Base-by-base conservation (phyloP, 1,140 invertebrate genomes). In the Muscidifurax raptorellus region DNA sequence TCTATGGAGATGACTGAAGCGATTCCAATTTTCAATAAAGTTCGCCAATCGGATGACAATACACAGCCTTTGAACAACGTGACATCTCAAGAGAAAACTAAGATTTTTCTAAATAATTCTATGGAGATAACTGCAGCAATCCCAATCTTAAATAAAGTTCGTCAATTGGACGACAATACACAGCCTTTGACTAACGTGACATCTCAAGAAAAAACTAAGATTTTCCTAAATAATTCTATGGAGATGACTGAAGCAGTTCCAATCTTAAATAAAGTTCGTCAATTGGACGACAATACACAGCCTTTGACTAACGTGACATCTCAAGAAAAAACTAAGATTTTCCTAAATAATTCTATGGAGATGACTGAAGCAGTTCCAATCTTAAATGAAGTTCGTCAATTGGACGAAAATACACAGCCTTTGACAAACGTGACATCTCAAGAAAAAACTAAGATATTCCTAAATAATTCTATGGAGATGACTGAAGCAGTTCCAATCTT, bases 1-100 rank as follows among this genome's bases (percentile, higher is more conserved):
- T 83, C 87, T 47, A 88, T 88, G 79, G 64, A 47, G 74, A 75
- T 66, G 18, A 74, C 47, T n/a, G 59, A 79, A 67, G 30, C 77
- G n/a, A 30, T 79, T 36, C 77, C 77, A 15, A 32, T 77, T 18
- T 77, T 18, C 18, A 75, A 77, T 77, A 25, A 47, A 69, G 7
- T 78, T 27, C 1, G n/a, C n/a, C 22, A 78, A 27, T 2, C 27
- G 3, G 18, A 76, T 28, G 18, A 27, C 15, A 28, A 32, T 32
- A 30, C 28, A 0, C 0, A 71, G 32, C n/a, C 13, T n/a, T 13
- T 30, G 36, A 30, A 36, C 0, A 66, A 67, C 22, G 3, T 12
- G 1, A 13, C n/a, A 80, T 27, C 1, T 5, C 15, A 64, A 76
- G 78, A 88, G 77, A 72, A 47, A 80, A 86, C 82, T 0, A 71